Conservation (phyloP, 2,113 vertebrate genomes). For the Nothobranchius furzeri region DNA sequence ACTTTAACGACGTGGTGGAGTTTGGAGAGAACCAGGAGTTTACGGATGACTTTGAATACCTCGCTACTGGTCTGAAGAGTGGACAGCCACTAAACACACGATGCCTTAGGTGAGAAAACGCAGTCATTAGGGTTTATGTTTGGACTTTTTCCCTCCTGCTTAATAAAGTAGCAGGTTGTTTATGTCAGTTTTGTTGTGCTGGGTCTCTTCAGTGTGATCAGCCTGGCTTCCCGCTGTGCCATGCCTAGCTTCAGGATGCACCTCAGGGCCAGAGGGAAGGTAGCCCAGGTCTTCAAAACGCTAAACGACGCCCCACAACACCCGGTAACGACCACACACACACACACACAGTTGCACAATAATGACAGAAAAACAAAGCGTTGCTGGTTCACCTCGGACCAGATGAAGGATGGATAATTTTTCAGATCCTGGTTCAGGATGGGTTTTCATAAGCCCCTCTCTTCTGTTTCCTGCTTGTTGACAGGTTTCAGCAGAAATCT, state of each 20-base stretch:
- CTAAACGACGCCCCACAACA: constrained; percentile 95
- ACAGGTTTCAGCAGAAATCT: too few species aligned
- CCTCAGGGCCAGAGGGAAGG: constrained; percentile 95
- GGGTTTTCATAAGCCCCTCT: too few species aligned
- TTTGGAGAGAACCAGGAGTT: constrained; percentile 99
- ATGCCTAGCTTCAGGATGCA: constrained; percentile 99
- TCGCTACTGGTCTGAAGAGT: constrained; percentile 95
- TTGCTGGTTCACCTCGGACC: too few species aligned
- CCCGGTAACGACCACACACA: constrained; percentile 77
- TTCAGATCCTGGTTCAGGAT: too few species aligned
- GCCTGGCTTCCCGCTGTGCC: constrained; percentile 95
- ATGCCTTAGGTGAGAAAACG: constrained; percentile 89
- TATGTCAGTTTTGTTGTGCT: background rate
- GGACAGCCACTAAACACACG: constrained; percentile 98
- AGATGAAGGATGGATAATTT: too few species aligned
- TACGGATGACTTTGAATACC: constrained; percentile 98
- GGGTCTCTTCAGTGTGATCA: constrained; percentile 87
- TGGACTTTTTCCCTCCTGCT: background rate
- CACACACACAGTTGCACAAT: background rate
- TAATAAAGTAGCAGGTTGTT: too few species aligned
- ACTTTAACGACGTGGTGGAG: constrained; percentile 99
- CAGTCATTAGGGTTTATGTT: background rate
- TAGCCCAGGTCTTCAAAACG: constrained; percentile 98
- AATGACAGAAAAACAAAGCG: background rate
- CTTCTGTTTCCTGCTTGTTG: too few species aligned